phyloP scores from a whole-genome alignment of 2,113 vertebrate species.

The Xiphorhynchus elegans region DNA sequence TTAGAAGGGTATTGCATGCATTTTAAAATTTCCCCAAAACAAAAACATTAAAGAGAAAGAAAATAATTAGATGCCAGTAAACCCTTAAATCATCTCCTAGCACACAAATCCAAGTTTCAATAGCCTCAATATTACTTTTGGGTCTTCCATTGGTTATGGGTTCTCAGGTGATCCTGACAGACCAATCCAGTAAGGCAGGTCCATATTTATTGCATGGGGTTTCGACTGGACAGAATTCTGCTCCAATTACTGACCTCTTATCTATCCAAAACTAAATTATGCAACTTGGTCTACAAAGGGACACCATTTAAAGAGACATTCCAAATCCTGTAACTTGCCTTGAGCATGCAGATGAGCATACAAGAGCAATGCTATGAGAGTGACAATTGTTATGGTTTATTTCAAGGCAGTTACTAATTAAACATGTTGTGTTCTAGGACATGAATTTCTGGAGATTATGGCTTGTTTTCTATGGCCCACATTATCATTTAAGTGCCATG shows the following conservation, averaged over 20 bases:
- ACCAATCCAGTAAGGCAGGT: not conserved
- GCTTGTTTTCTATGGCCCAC: not conserved
- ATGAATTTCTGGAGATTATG: not conserved
- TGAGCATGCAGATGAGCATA: not conserved
- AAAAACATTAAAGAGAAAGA: not conserved
- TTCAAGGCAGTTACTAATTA: conserved; percentile 10
- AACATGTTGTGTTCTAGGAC: not conserved
- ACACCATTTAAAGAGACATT: not conserved
- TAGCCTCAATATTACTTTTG: not conserved
- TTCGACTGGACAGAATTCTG: not conserved
- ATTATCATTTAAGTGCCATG: not conserved
- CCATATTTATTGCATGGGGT: not conserved
- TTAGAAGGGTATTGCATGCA: not conserved
- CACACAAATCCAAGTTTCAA: not conserved
- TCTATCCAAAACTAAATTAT: not conserved
- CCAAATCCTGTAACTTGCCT: not conserved
- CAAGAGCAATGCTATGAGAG: not conserved
- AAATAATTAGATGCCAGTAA: not conserved
- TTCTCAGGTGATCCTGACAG: not conserved
- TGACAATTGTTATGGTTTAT: not conserved
- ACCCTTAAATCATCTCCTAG: not conserved
- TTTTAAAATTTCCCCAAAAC: not conserved
- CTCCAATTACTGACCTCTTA: not conserved
- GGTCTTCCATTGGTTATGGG: not conserved
- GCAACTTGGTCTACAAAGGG: not conserved